phyloP scores from a whole-genome alignment of 2,888 invertebrate species.

The Volucella inflata region DNA sequence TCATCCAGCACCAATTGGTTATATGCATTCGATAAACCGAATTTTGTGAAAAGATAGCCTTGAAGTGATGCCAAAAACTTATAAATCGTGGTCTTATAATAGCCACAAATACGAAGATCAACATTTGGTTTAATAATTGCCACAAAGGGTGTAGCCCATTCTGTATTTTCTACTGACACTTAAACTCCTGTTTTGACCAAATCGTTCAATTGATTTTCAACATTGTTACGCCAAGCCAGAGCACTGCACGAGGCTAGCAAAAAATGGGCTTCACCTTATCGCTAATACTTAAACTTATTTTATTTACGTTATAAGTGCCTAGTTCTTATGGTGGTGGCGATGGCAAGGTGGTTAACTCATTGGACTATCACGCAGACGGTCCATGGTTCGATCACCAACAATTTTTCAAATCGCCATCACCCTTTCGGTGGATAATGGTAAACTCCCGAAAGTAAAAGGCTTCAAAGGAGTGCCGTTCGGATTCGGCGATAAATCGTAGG shows the following conservation, averaged over 20 bases:
- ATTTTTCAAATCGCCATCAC: no score
- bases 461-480: no score
- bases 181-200: no score
- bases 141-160: conserved; percentile 12
- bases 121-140: conserved; percentile 21
- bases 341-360: no score
- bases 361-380: no score
- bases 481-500: no score
- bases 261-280: conserved; percentile 29
- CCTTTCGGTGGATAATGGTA: no score
- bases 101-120: conserved; percentile 34
- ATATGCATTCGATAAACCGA: conserved; percentile 78
- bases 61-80: conserved; percentile 36
- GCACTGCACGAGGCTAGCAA: conserved; percentile 34
- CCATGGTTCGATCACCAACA: no score
- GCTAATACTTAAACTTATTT: not conserved
- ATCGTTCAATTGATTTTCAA: conserved; percentile 37
- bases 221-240: conserved; percentile 44
- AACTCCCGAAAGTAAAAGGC: no score
- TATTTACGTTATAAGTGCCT: not conserved
- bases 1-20: conserved; percentile 79
- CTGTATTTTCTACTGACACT: no score
- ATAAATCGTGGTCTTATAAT: conserved; percentile 32
- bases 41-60: conserved; percentile 69
- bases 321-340: not conserved